Conservation (phyloP, 2,888 invertebrate genomes). For the Synergus japonicus region DNA sequence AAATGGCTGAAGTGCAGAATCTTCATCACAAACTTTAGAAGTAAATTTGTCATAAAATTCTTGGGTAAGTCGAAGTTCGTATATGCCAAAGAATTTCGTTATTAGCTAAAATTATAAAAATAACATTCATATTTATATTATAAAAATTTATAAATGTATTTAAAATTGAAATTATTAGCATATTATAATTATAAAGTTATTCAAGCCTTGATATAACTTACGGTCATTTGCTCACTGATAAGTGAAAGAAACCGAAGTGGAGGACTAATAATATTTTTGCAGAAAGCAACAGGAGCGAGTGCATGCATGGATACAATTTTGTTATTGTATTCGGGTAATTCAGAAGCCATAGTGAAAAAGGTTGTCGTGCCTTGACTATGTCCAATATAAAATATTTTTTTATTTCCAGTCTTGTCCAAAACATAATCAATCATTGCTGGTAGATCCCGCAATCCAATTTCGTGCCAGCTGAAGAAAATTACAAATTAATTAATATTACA, state of each 20-base stretch:
- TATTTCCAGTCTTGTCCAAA: constrained; percentile 75
- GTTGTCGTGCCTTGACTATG: constrained; percentile 80
- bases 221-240: constrained; percentile 61
- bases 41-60: constrained; percentile 73
- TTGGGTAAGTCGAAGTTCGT: constrained; percentile 83
- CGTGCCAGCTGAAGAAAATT: constrained; percentile 77
- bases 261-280: constrained; percentile 46
- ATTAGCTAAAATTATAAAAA: constrained; percentile 43
- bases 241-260: neutral
- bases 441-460: constrained; percentile 81
- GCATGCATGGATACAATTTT: constrained; percentile 70
- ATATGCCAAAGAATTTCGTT: constrained; percentile 50
- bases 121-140: neutral
- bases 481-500: neutral
- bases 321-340: constrained; percentile 75
- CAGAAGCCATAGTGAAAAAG: constrained; percentile 74
- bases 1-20: constrained; percentile 78
- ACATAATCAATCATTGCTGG: constrained; percentile 81
- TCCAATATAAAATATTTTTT: constrained; percentile 79
- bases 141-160: constrained; percentile 80
- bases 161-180: neutral
- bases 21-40: constrained; percentile 80
- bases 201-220: neutral
- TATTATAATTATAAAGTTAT: neutral
- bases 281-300: constrained; percentile 76